Evolutionary conservation across 2,888 invertebrate species (phyloP).

Genomic region (Monochamus alternatus): DNA sequence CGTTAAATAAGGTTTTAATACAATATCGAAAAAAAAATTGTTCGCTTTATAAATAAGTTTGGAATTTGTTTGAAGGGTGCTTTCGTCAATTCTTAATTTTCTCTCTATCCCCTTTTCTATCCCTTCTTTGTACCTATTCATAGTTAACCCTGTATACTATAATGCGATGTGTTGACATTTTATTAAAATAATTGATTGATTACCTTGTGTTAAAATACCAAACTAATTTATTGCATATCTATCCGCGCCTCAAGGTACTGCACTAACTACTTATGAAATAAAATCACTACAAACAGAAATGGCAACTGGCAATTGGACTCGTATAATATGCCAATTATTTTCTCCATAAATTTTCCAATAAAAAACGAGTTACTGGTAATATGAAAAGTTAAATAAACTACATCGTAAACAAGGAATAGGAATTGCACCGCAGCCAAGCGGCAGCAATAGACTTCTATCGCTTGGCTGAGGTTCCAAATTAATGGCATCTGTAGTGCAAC

Average conservation of each 20-base stretch:
- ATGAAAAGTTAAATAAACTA: conserved; percentile 16
- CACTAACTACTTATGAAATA: neutral
- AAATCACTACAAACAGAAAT: neutral
- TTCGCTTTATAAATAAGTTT: too few relatives aligned
- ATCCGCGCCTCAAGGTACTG: neutral
- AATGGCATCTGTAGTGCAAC: neutral
- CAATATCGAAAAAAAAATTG: too few relatives aligned
- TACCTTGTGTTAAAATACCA: too few relatives aligned
- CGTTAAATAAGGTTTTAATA: too few relatives aligned
- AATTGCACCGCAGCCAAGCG: neutral
- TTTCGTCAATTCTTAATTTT: too few relatives aligned
- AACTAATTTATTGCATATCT: neutral
- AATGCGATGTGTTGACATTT: too few relatives aligned
- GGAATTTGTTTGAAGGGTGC: too few relatives aligned
- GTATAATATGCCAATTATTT: conserved; percentile 22
- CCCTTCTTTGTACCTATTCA: too few relatives aligned
- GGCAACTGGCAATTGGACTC: conserved; percentile 9
- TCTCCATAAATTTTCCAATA: conserved; percentile 11
- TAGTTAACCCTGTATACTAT: too few relatives aligned
- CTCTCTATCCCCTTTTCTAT: too few relatives aligned
- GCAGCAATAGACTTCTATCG: neutral
- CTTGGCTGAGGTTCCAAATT: neutral
- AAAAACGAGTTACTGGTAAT: conserved; percentile 15
- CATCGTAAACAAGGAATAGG: neutral
- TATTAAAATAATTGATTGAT: too few relatives aligned